phyloP scores from a whole-genome alignment of 2,888 invertebrate genomes.

The Trichogramma evanescens region DNA sequence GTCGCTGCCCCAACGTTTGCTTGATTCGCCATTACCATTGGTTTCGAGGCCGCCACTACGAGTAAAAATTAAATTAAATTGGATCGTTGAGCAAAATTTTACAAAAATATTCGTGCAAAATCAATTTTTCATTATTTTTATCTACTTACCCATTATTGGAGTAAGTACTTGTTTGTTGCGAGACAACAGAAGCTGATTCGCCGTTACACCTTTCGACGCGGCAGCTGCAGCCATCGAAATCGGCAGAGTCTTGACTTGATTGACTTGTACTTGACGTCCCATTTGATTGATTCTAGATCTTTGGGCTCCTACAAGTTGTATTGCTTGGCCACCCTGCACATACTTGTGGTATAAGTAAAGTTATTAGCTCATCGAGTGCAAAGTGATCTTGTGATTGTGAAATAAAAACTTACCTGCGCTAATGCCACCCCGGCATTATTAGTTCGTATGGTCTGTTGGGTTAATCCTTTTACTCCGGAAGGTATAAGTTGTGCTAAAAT shows the following conservation, averaged over 20 bases:
- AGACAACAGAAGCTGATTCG: slow-evolving; percentile 43
- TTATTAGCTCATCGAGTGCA: background rate
- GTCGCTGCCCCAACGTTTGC: slow-evolving; percentile 39
- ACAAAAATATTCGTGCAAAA: background rate
- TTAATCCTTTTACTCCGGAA: slow-evolving; percentile 42
- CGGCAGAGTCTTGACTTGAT: slow-evolving; percentile 41
- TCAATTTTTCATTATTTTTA: background rate
- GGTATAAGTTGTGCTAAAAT: slow-evolving; percentile 45
- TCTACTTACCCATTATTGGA: slow-evolving; percentile 42
- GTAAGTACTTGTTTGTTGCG: slow-evolving; percentile 45
- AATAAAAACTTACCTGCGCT: slow-evolving; percentile 31
- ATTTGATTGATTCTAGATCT: slow-evolving; percentile 44
- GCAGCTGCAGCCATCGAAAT: slow-evolving; percentile 44
- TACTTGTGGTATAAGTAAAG: background rate
- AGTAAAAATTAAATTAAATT: background rate
- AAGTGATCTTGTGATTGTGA: background rate
- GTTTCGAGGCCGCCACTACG: slow-evolving; percentile 39
- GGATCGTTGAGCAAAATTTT: background rate
- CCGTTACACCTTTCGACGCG: slow-evolving; percentile 38
- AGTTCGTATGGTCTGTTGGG: slow-evolving; percentile 43
- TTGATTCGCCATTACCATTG: slow-evolving; percentile 44
- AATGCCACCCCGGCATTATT: slow-evolving; percentile 40
- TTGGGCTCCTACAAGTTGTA: slow-evolving; percentile 45
- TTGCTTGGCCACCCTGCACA: slow-evolving; percentile 39
- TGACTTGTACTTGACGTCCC: slow-evolving; percentile 41